Percentiles rank a stretch among this genome's conserved stretches.
Evolutionary conservation across 2,888 invertebrate species (phyloP).

Genomic region (Gandaritis pyraliata): DNA sequence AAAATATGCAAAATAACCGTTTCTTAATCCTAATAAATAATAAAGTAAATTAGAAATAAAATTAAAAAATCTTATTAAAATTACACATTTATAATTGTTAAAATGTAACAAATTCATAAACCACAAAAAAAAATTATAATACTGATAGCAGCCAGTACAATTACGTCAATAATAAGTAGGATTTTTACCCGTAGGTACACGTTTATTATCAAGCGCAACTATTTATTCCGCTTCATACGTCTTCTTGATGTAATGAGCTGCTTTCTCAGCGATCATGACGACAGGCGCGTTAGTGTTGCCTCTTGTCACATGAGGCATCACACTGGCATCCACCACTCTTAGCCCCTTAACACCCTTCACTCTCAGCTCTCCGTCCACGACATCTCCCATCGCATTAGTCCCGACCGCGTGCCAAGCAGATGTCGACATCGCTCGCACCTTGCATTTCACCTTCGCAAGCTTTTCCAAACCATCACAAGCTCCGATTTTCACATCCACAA

Average conservation of each 20-base stretch:
- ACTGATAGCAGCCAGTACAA: slow-evolving; percentile 11
- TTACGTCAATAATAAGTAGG: not conserved
- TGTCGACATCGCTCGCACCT: slow-evolving; percentile 57
- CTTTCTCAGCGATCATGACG: slow-evolving; percentile 73
- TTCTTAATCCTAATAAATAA: no score
- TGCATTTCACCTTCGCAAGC: slow-evolving; percentile 74
- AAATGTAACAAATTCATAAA: not conserved
- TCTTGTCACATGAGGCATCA: slow-evolving; percentile 64
- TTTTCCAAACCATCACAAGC: slow-evolving; percentile 52
- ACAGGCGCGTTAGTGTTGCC: slow-evolving; percentile 75
- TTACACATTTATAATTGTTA: no score
- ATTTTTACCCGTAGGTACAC: no score
- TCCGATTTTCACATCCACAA: slow-evolving; percentile 55
- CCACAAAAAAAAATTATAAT: not conserved
- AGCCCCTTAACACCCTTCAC: slow-evolving; percentile 58
- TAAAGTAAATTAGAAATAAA: no score
- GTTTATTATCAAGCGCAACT: no score
- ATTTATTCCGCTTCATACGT: slow-evolving; percentile 41
- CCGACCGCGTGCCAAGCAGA: slow-evolving; percentile 76
- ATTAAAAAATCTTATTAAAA: no score
- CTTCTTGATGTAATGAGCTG: slow-evolving; percentile 64
- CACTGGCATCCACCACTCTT: slow-evolving; percentile 71
- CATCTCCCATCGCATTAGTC: slow-evolving; percentile 67
- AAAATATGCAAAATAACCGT: no score
- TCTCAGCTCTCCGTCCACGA: slow-evolving; percentile 57